Conservation (phyloP, 2,888 invertebrate genomes). For the Lysandra bellargus region DNA sequence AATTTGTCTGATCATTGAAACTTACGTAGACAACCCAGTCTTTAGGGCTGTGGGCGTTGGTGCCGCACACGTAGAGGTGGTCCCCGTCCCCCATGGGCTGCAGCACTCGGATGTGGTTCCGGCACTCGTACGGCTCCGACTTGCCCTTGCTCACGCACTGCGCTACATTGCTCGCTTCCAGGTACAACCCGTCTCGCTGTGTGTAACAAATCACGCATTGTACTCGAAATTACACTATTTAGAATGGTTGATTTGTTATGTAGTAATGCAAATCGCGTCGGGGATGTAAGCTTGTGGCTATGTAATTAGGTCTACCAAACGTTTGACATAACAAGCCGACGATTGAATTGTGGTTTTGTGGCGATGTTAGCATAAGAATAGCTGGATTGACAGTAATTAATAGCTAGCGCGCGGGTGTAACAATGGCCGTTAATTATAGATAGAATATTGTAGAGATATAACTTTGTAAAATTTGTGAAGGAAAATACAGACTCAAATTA, state of each 20-base stretch:
- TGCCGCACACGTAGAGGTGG: constrained; percentile 82
- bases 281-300: background rate
- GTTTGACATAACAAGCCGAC: background rate
- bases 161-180: constrained; percentile 82
- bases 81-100: constrained; percentile 83
- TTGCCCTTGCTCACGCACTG: constrained; percentile 83
- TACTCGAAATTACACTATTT: background rate
- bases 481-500: background rate
- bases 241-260: background rate
- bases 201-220: constrained; percentile 36
- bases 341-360: background rate
- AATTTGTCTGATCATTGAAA: constrained; percentile 37
- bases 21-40: constrained; percentile 83
- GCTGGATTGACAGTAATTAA: background rate
- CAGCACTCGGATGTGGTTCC: constrained; percentile 83
- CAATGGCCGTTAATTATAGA: background rate
- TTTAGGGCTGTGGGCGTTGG: constrained; percentile 83
- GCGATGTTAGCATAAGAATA: background rate
- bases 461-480: background rate
- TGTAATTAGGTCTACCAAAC: constrained; percentile 1
- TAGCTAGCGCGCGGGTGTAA: background rate
- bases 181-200: constrained; percentile 78
- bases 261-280: background rate
- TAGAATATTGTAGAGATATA: background rate
- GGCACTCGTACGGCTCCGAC: constrained; percentile 83